These are phyloP conservation scores for Perizoma flavofasciatum DNA, from an alignment of 2,888 invertebrate species.

Conservation along the genomic window DNA sequence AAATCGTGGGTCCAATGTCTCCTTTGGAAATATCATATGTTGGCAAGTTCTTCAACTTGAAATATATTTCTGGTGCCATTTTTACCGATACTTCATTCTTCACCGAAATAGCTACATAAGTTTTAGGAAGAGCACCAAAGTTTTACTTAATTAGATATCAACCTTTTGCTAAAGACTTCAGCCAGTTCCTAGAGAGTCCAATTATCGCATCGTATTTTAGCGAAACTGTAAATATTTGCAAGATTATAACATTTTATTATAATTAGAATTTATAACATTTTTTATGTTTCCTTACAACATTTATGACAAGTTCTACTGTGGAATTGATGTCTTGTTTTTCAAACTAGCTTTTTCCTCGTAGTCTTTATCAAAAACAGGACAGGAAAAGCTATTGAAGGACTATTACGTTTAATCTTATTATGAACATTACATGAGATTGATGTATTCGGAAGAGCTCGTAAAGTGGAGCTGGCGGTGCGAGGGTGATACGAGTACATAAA, in stretches of 20 bases:
- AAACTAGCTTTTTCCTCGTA: conserved; percentile 27
- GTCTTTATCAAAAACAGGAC: conserved; percentile 33
- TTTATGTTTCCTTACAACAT: conserved; percentile 18
- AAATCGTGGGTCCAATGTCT: conserved; percentile 41
- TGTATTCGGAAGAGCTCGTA: conserved; percentile 39
- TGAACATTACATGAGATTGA: conserved; percentile 35
- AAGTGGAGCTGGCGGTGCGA: conserved; percentile 30
- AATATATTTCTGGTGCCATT: conserved; percentile 27
- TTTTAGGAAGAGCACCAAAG: background rate
- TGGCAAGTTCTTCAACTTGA: conserved; percentile 26
- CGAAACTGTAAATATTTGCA: conserved; percentile 8
- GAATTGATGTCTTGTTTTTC: conserved; percentile 32
- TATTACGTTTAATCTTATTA: conserved; percentile 35
- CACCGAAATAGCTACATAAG: background rate
- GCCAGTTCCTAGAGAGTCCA: background rate
- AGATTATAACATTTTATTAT: conserved; percentile 6
- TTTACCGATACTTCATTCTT: conserved; percentile 4
- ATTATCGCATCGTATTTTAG: background rate
- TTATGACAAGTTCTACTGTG: conserved; percentile 28
- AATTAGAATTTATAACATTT: conserved; percentile 13
- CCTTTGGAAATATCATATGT: conserved; percentile 14
- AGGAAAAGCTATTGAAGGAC: conserved; percentile 32
- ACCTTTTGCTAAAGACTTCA: background rate
- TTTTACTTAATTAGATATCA: background rate
- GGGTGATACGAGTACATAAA: conserved; percentile 37